Evolutionary conservation across 2,888 invertebrate species (phyloP).

Genomic region (Erebia epiphron): DNA sequence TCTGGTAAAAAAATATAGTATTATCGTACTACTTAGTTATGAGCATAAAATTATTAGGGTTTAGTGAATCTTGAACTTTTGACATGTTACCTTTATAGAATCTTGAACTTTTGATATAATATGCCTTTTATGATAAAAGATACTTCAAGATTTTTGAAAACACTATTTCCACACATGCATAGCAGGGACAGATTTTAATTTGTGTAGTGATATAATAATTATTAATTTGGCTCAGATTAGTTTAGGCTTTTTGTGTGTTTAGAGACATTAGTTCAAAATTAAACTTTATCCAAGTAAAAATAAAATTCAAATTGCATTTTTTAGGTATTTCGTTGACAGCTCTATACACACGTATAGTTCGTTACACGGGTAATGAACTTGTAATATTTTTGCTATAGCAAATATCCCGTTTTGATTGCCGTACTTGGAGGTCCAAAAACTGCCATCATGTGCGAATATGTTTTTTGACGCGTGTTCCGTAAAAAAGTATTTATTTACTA

Average conservation of each 20-base stretch:
- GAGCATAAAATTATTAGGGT: too few relatives aligned
- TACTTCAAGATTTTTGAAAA: too few relatives aligned
- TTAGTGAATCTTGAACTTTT: too few relatives aligned
- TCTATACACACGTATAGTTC: background rate
- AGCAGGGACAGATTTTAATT: too few relatives aligned
- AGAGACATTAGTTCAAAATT: background rate
- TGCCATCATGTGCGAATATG: background rate
- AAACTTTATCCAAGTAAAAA: background rate
- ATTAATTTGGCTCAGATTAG: background rate
- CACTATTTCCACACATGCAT: too few relatives aligned
- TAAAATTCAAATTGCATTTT: background rate
- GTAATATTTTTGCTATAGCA: background rate
- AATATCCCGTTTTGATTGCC: background rate
- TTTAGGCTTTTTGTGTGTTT: background rate
- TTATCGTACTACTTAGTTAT: too few relatives aligned
- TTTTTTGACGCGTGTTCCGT: background rate
- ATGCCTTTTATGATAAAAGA: too few relatives aligned
- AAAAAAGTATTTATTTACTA: background rate
- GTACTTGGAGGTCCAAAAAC: background rate
- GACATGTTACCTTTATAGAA: too few relatives aligned
- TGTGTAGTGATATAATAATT: background rate
- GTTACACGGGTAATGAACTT: conserved; percentile 12
- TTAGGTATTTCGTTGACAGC: background rate
- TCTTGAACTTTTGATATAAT: too few relatives aligned
- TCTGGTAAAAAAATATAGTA: too few relatives aligned